Percentiles rank a stretch among this genome's conserved stretches.
Conservation (phyloP, 2,888 invertebrate species). For the Tenodera sinensis region DNA sequence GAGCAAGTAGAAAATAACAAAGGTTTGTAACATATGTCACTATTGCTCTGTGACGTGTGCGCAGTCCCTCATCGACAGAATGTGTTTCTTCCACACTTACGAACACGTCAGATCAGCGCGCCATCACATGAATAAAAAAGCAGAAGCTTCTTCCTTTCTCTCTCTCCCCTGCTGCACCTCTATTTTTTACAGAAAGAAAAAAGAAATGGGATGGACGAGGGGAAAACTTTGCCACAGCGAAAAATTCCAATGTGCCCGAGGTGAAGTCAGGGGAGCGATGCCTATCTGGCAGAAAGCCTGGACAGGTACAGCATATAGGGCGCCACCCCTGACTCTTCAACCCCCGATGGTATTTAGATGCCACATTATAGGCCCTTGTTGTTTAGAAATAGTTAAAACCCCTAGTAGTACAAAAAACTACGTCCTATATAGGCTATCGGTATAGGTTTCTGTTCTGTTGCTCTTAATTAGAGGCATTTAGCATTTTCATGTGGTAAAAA, state of each 20-base stretch:
- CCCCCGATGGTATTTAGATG: neutral
- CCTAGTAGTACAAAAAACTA: too few relatives aligned
- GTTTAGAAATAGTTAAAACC: too few relatives aligned
- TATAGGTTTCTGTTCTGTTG: too few relatives aligned
- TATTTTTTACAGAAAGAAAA: neutral
- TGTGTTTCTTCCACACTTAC: constrained; percentile 17
- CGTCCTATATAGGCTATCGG: too few relatives aligned
- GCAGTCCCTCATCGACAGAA: constrained; percentile 11
- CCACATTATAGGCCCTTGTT: neutral
- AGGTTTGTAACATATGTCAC: neutral
- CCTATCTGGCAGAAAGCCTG: neutral
- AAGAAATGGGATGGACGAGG: neutral
- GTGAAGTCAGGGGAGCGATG: constrained; percentile 4
- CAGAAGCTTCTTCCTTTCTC: constrained; percentile 8
- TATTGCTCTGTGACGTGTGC: neutral
- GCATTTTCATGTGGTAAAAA: too few relatives aligned
- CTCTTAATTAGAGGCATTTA: too few relatives aligned
- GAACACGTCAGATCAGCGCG: constrained; percentile 16
- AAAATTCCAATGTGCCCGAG: neutral
- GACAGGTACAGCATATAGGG: neutral
- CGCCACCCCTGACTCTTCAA: neutral
- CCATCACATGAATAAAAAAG: constrained; percentile 19
- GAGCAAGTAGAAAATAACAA: too few relatives aligned
- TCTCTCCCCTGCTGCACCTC: neutral
- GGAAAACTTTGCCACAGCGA: constrained; percentile 6